These are phyloP conservation scores for Paracanthobrama guichenoti DNA, from an alignment of 2,113 vertebrate species.

Conservation along the genomic window DNA sequence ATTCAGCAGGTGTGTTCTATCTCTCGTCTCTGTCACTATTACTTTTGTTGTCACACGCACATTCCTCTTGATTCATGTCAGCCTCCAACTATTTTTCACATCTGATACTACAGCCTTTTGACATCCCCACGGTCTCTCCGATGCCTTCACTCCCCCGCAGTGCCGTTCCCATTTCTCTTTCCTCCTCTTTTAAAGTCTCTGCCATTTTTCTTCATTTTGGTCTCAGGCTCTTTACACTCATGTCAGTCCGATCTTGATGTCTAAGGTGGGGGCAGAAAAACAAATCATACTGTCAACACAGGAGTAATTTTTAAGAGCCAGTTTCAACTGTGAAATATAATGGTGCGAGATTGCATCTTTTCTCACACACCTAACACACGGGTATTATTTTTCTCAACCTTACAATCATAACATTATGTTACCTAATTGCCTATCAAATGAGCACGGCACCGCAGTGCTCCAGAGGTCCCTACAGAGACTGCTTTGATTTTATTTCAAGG, in stretches of 20 bases:
- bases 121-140: background rate
- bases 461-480: slow-evolving; percentile 30
- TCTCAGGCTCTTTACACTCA: slow-evolving; percentile 13
- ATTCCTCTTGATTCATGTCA: slow-evolving; percentile 13
- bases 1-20: background rate
- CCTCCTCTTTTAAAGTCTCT: slow-evolving; percentile 8
- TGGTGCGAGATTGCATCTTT: background rate
- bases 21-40: background rate
- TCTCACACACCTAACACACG: background rate
- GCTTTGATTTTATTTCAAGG: slow-evolving; percentile 43
- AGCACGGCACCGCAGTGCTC: background rate
- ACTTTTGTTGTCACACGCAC: background rate
- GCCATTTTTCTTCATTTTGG: slow-evolving; percentile 27
- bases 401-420: background rate
- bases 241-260: background rate
- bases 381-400: slow-evolving; percentile 4
- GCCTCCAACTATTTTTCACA: slow-evolving; percentile 29
- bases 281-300: background rate
- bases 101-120: slow-evolving; percentile 30
- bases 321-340: slow-evolving; percentile 11
- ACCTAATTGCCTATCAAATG: slow-evolving; percentile 31
- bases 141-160: slow-evolving; percentile 2
- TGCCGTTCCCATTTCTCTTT: background rate
- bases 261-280: background rate
- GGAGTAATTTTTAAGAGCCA: background rate